Evolutionary conservation across 1,140 invertebrate species (phyloP).

Genomic region (Delia radicum): DNA sequence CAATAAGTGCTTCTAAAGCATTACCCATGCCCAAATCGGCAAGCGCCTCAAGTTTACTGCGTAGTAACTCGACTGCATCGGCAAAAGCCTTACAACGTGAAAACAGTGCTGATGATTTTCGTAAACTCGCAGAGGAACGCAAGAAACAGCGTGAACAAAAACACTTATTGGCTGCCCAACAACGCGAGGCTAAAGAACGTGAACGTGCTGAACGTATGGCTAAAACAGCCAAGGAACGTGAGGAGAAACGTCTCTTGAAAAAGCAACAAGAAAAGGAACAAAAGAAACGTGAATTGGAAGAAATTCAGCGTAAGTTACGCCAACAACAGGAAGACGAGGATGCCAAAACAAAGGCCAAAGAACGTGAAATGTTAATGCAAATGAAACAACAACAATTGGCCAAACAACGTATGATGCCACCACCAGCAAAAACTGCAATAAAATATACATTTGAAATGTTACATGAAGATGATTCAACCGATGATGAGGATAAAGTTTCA

Average conservation of each 20-base stretch:
- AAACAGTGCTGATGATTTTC: constrained; percentile 49
- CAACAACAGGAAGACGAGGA: constrained; percentile 56
- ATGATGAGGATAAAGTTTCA: constrained; percentile 58
- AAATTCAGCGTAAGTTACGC: constrained; percentile 58
- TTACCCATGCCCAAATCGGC: constrained; percentile 35
- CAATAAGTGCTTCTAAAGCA: constrained; percentile 44
- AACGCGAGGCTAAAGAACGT: constrained; percentile 61
- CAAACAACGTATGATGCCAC: constrained; percentile 43
- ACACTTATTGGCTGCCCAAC: constrained; percentile 61
- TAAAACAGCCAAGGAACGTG: constrained; percentile 61
- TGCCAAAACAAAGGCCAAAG: constrained; percentile 52
- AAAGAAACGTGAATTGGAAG: constrained; percentile 58
- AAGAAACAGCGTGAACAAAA: constrained; percentile 63
- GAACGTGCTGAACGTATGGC: constrained; percentile 57
- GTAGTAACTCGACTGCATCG: constrained; percentile 33
- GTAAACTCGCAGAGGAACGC: constrained; percentile 59
- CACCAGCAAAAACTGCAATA: constrained; percentile 39
- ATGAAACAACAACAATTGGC: constrained; percentile 39
- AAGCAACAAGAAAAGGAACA: constrained; percentile 59
- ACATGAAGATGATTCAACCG: constrained; percentile 60
- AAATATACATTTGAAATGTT: constrained; percentile 57
- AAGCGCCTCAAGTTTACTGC: constrained; percentile 38
- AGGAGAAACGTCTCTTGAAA: constrained; percentile 53
- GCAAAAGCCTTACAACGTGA: constrained; percentile 41
- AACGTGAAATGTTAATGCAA: constrained; percentile 43